These are phyloP conservation scores for Tachysurus fulvidraco DNA, from an alignment of 2,113 vertebrate species.

Conservation along the genomic window DNA sequence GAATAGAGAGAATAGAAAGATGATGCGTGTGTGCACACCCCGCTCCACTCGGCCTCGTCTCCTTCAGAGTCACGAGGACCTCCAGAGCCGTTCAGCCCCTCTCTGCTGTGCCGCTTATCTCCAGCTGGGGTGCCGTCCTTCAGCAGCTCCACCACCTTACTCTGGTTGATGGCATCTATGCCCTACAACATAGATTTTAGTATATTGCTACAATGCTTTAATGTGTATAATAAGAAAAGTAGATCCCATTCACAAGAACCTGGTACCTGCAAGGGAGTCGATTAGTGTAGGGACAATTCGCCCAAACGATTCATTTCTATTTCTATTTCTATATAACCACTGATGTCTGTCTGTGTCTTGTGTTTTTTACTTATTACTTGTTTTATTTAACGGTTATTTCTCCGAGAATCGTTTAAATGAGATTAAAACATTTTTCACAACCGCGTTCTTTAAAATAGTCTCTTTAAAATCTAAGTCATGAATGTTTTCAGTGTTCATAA, in stretches of 20 bases:
- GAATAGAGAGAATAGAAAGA: neutral
- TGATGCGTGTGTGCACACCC: slow-evolving; percentile 68
- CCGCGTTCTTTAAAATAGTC: too few relatives aligned
- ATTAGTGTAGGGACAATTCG: too few relatives aligned
- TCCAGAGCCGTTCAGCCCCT: slow-evolving; percentile 58
- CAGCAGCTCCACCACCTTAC: slow-evolving; percentile 85
- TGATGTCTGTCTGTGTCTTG: too few relatives aligned
- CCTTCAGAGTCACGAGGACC: slow-evolving; percentile 66
- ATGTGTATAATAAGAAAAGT: neutral
- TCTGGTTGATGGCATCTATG: slow-evolving; percentile 84
- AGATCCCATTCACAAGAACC: neutral
- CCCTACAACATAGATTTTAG: slow-evolving; percentile 65
- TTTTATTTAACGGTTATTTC: too few relatives aligned
- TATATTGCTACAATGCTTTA: neutral
- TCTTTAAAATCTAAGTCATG: too few relatives aligned
- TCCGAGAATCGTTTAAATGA: too few relatives aligned
- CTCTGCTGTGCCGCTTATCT: slow-evolving; percentile 72
- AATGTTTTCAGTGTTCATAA: too few relatives aligned
- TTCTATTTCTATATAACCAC: too few relatives aligned
- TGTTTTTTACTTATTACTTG: too few relatives aligned
- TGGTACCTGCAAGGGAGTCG: slow-evolving; percentile 68
- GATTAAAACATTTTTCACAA: too few relatives aligned
- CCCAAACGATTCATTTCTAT: too few relatives aligned
- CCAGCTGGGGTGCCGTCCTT: slow-evolving; percentile 75
- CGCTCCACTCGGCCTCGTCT: slow-evolving; percentile 83